Base-by-base conservation (phyloP, 1,140 invertebrate genomes). In the Bombus superbus region DNA sequence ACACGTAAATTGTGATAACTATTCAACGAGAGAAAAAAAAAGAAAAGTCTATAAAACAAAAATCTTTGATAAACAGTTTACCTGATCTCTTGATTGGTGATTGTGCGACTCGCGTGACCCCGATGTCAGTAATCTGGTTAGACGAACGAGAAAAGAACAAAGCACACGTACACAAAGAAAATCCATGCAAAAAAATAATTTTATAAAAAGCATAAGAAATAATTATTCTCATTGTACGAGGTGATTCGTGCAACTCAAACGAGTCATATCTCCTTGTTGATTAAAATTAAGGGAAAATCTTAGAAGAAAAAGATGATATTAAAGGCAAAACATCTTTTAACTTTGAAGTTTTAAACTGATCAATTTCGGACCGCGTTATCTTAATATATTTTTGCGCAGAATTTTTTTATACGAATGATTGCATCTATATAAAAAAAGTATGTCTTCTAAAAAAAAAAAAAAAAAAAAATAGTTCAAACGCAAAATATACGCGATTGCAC, bases 41-140 rank as follows among this genome's bases (percentile, higher is more conserved):
- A 22, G 6, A 42, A 1, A 6, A 9, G 10, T 0, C 10, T 68
- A 40, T 18, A 1, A 4, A 62, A 32, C 3, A 44, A 18, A 32
- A 9, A 71, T 53, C 4, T 25, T 4, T 25, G 8, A 35, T 38
- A 32, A 32, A 42, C 57, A 2, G 40, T 32, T 88, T 92, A 93
- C 91, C 89, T 92, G 81, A 84, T 89, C 87, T 73, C 64, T 25
- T 82, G 75, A 53, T 85, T 88, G 76, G 71, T 89, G 86, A 77
- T 75, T 86, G 81, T 79, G 82, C 87, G 86, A 81, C 76, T 91
- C 82, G 42, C 85, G 81, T 81, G 86, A 88, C 78, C 38, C 89
- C 88, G 76, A 87, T 93, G 92, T 95, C 93, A 95, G 91, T 94
- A 94, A 92, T 94, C 93, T 94, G 91, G 81, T 92, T 92, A 91